Base-by-base conservation (phyloP, 2,113 vertebrate species). In the Pongo abelii region DNA sequence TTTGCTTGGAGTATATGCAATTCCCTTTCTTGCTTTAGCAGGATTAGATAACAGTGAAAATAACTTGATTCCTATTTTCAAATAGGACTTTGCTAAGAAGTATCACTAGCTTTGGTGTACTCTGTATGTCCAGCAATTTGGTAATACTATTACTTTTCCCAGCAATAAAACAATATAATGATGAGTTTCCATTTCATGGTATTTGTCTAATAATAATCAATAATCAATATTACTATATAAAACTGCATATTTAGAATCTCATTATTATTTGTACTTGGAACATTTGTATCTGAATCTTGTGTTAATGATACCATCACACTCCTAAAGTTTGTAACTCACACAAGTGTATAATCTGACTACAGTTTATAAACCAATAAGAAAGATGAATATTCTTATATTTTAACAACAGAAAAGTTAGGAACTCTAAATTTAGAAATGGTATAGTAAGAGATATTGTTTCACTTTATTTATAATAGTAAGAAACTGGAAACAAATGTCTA, bases 401-500 rank as follows among this genome's bases (percentile, higher is more conserved):
- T 89, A 96, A 70, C 3, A 64, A 59, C 4, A 84, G 57, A 80
- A 84, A 67, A 52, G 7, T 84, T 80, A 70, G 86, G 22, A 94
- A 80, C 38, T 79, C 75, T 38, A 96, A 70, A 43, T 80, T 79
- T 70, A 92, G 61, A 48, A 95, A 93, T 23, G 70, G 35, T 40
- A 64, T 8, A 88, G 32, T 69, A 78, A 92, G 30, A 86, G 32
- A 55, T 74, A 84, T 30, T 74, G 72, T 27, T 85, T 40, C 11
- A 35, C 32, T 79, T 79, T 79, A 79, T 50, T 79, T 50, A 79
- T 32, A 94, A 93, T 8, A 78, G 55, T 59, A 89, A 88, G 43
- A 92, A 96, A 94, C 3, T 92, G 9, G 22, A 93, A 95, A 93
- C 11, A 89, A 89, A 55, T 57, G 43, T 70, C 30, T 75, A 86